Conservation (phyloP, 2,113 vertebrate species). For the Rhodinocichla rosea region DNA sequence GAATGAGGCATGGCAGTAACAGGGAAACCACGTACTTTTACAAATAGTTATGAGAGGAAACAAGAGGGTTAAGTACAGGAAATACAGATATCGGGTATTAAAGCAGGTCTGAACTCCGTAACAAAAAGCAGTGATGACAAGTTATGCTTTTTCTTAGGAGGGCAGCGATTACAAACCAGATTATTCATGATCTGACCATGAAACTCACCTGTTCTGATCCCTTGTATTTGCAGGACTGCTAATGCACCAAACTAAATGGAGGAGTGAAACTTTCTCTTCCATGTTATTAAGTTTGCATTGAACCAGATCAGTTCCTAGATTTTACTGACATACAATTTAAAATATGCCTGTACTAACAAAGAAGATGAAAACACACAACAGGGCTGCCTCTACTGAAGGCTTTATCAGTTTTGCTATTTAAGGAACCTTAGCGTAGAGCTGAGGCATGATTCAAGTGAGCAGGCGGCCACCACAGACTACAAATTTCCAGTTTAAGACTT, state of each 20-base stretch:
- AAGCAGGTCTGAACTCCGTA: background rate
- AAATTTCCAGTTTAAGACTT: background rate
- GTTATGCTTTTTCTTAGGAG: background rate
- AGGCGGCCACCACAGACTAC: background rate
- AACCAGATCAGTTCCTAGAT: background rate
- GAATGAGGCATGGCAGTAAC: background rate
- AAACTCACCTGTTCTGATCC: background rate
- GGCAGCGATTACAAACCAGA: background rate
- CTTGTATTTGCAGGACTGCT: background rate
- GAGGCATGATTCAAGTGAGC: background rate
- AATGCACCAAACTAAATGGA: background rate
- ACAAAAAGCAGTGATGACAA: background rate
- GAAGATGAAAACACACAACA: background rate
- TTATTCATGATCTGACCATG: background rate
- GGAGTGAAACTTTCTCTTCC: background rate
- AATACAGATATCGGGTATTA: background rate
- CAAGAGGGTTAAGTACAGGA: background rate
- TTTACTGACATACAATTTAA: background rate
- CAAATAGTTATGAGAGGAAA: background rate
- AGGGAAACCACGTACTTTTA: fast-evolving
- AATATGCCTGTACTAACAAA: background rate
- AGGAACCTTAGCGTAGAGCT: fast-evolving
- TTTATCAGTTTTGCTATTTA: background rate
- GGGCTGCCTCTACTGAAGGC: background rate
- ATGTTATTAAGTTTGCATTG: background rate